Base-by-base conservation (phyloP, 2,113 vertebrate species). In the Megaceryle maxima region DNA sequence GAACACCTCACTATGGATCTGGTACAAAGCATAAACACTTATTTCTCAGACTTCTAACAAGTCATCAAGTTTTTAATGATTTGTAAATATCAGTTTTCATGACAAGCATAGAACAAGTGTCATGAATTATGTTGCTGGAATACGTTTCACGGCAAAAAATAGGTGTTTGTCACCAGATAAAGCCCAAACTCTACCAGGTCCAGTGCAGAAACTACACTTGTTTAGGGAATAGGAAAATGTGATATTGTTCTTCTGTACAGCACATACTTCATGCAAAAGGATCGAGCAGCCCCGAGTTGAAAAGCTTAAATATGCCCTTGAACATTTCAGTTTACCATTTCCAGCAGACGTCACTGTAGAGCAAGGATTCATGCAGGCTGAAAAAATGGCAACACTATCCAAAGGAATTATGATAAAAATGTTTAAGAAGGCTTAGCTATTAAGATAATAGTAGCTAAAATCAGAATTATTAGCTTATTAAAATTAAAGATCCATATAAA, bases 371-470 rank as follows among this genome's bases (percentile, higher is more conserved):
- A 62, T 20, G 60, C 31, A 86, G 51, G 69, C 72, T 93, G 53
- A 94, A 83, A 89, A 90, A 92, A 93, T 86, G 94, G 91, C 82
- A 94, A 91, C 21, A 5, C 53, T 59, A 92, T 96, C 88, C 89
- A 96, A 96, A 97, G 79, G 96, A 96, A 97, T 97, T 96, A 97
- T 31, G 84, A 89, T 68, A 92, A 95, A 96, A 97, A 95, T 46
- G 50, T 96, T 97, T 97, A 95, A 97, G 95, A 94, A 95, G 97
- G 83, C 83, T 83, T 96, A 97, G 97, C 88, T 96, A 97, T 97
- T 97, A 96, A 98, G 87, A 97, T 94, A 94, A 97, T 88, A 97
- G 92, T 94, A 95, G 93, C 97, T 97, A 97, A 97, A 98, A 98
- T 93, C 78, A 96, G 92, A 97, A 97, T 97, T 97, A 98, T 96